Evolutionary conservation across 2,888 invertebrate genomes (phyloP), one percentile per base, ranked within the genome.

Genomic region (Coremacera marginata): DNA sequence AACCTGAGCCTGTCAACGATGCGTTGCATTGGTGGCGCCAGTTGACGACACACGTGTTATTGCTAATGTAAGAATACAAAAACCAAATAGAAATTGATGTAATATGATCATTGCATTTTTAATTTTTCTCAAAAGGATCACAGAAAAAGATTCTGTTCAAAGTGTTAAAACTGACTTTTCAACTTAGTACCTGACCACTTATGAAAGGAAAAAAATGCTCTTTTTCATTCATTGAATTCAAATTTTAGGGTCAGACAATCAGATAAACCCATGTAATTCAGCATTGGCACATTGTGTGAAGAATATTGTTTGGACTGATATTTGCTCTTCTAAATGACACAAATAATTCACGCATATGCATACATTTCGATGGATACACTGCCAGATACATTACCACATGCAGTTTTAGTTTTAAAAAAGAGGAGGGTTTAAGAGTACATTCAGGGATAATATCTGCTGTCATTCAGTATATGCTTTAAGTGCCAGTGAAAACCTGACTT

Each of bases 361-460:
- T 44, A 44, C 44, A 11, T 67, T 16, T 19, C 44, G 67, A 67
- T 67, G 67, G 22, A 34, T 67, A 14, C 34, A 37, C 22, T 19
- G 22, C 44, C 19, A 34, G 34, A 14, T 19, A 19, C 37, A 34
- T 34, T 65, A 31, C 65, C n/a, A 31, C 31, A 37, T 65, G 37
- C 19, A 19, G 65, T 31, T 34, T 16, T n/a, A 65, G 19, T 19
- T 25, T 37, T 16, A n/a, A 65, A 65, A 19, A 31, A 11, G n/a
- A 31, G 11, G 31, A 31, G 65, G 65, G 65, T 16, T 37, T 44
- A 22, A 27, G 67, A 67, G 67, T 14, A 37, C 19, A 34, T 14
- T 22, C 19, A n/a, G 37, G 19, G 67, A 67, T 67, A 67, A 67
- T 67, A 34, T 34, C 67, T 67, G 67, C 67, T 67, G 67, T 67